phyloP scores from a whole-genome alignment of 2,797 vertebrate species.

The Lepidocolaptes lacrymiger region DNA sequence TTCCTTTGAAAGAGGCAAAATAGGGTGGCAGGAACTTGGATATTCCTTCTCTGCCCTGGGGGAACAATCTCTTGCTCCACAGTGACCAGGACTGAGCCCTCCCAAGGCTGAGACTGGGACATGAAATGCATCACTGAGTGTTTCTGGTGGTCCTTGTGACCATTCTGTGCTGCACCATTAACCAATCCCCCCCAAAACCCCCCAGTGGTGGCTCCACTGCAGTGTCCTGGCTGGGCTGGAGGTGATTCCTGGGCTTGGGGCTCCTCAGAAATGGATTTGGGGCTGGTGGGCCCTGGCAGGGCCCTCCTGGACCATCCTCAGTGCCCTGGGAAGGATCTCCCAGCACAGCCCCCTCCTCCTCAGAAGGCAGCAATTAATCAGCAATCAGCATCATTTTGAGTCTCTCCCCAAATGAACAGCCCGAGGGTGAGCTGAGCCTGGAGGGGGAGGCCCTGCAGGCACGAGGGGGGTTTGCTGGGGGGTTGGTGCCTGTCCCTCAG shows the following conservation, averaged over 20 bases:
- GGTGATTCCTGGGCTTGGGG: background rate
- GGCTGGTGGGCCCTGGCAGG: rapidly evolving
- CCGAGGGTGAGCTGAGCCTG: background rate
- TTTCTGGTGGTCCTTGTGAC: background rate
- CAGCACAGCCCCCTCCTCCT: background rate
- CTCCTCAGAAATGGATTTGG: rapidly evolving
- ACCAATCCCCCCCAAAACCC: background rate
- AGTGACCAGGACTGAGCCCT: background rate
- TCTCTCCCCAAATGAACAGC: background rate
- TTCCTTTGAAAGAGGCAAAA: background rate
- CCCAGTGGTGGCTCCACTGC: background rate
- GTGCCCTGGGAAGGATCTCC: rapidly evolving
- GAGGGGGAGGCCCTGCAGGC: background rate
- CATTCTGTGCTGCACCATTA: background rate
- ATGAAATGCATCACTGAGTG: background rate
- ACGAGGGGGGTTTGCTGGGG: rapidly evolving
- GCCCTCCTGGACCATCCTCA: rapidly evolving
- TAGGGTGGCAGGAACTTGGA: background rate
- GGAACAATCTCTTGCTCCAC: background rate
- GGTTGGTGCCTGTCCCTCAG: background rate
- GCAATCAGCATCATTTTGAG: background rate
- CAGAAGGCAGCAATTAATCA: background rate
- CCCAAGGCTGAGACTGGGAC: background rate
- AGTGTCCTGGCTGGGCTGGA: rapidly evolving
- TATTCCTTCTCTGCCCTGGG: background rate